Conservation (phyloP, 2,888 invertebrate species). For the Stenotaenia linearis region DNA sequence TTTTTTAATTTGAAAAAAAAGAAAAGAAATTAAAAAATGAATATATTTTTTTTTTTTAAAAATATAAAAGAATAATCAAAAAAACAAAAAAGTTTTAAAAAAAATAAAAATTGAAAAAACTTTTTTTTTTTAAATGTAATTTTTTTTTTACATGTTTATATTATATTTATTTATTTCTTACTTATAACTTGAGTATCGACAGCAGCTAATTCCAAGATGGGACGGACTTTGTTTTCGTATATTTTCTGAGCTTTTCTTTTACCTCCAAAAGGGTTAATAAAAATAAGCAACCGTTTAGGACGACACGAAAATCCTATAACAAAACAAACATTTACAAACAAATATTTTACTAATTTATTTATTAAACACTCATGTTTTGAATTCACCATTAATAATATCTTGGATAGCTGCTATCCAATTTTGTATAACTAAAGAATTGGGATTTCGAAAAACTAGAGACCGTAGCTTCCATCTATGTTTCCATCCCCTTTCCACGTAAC, state of each 20-base stretch:
- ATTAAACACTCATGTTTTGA: no score
- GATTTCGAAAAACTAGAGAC: conserved; percentile 42
- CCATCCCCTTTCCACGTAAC: conserved; percentile 40
- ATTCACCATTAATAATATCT: conserved; percentile 2
- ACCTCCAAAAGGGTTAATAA: conserved; percentile 80
- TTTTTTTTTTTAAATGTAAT: no score
- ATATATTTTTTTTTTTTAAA: no score
- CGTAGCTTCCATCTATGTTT: conserved; percentile 44
- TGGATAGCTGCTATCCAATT: neutral
- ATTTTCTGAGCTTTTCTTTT: conserved; percentile 65
- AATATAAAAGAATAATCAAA: no score
- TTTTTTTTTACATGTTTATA: no score
- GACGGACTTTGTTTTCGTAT: conserved; percentile 66
- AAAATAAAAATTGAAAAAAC: no score
- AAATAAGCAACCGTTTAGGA: conserved; percentile 66
- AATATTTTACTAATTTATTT: no score
- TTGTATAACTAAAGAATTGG: conserved; percentile 39
- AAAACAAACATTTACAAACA: no score
- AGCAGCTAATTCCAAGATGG: conserved; percentile 52
- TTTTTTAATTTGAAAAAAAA: no score
- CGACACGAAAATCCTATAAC: conserved; percentile 53
- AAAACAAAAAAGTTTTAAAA: no score
- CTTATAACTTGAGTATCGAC: conserved; percentile 44
- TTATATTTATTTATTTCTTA: conserved; percentile 40
- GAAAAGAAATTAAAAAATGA: no score